Evolutionary conservation across 2,888 invertebrate genomes (phyloP), one percentile per base, ranked within the genome.

Genomic region (Plebejus melissa): DNA sequence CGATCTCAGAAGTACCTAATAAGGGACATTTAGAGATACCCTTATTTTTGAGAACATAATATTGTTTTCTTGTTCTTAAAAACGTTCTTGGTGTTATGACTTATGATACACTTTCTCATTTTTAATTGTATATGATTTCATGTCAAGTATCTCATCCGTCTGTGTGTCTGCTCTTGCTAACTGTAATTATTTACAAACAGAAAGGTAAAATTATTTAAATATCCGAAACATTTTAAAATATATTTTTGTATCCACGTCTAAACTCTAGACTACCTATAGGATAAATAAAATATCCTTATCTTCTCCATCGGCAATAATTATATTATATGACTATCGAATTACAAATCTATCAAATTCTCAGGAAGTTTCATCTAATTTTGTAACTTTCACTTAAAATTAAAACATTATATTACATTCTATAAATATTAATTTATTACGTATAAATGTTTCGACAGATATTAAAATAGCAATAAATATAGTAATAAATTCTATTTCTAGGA

Each of bases 371-470:
- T 65, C 32, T 65, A 60, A 28, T 60, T 46, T 46, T 11, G 13
- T 41, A 71, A 71, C 71, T 71, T 71, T 71, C 71, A 71, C 41
- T 46, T 11, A 22, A 71, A 38, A 46, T 41, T 71, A 71, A 71
- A 22, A 71, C 65, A 65, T 22, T 22, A 22, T 22, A 22, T 22
- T 36, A 28, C 11, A 41, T 70, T 11, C 22, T n/a, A 71, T 41
- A 46, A 71, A 71, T 41, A 71, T 46, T 71, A 46, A 71, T 41
- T 46, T 65, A 32, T 65, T 65, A 65, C 65, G 65, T 32, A 4
- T 13, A 4, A 65, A 65, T 36, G 13, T 32, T 32, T 65, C 13
- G 32, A 13, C 65, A 16, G 13, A 13, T 32, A 65, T 65, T 65
- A 65, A 65, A 65, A 65, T 65, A 36, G 4, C 65, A 5, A 65